A percentile compares a stretch with the other conserved stretches of the same genome.
Conservation (phyloP, 1,140 invertebrate genomes). For the Brachionus rubens region DNA sequence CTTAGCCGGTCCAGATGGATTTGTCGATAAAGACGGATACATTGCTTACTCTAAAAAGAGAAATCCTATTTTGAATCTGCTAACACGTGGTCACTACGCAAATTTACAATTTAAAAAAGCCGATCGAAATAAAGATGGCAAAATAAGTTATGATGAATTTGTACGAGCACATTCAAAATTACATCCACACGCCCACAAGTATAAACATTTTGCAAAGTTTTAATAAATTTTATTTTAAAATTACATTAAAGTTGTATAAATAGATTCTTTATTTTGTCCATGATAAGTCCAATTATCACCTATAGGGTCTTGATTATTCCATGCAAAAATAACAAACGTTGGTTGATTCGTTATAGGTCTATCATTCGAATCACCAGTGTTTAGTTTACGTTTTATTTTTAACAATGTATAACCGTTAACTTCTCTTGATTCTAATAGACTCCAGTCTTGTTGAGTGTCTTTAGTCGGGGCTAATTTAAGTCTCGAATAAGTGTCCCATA, state of each 20-base stretch:
- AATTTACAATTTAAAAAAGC: not conserved
- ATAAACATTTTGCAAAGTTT: too few species aligned
- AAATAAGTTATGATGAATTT: not conserved
- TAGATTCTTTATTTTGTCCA: slow-evolving; percentile 24
- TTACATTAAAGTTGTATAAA: not conserved
- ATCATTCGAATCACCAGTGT: slow-evolving; percentile 33
- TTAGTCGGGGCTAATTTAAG: not conserved
- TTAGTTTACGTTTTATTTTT: slow-evolving; percentile 6
- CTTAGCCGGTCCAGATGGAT: not conserved
- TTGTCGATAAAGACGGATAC: slow-evolving; percentile 7
- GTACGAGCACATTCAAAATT: not conserved
- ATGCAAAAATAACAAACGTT: slow-evolving; percentile 27
- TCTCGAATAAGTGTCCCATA: slow-evolving; percentile 17
- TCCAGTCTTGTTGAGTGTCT: slow-evolving; percentile 23
- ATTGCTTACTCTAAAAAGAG: not conserved
- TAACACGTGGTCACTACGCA: not conserved
- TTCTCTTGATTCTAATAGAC: slow-evolving; percentile 15
- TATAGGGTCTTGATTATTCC: slow-evolving; percentile 32
- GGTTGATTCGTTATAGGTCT: slow-evolving; percentile 1
- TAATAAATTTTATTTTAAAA: too few species aligned
- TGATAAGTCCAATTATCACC: slow-evolving; percentile 18
- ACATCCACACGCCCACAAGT: too few species aligned
- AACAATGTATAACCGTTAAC: slow-evolving; percentile 21
- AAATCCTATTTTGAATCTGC: not conserved
- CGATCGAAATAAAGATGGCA: not conserved